phyloP scores from a whole-genome alignment of 1,140 invertebrate genomes.

The Potamilus streckersoni region DNA sequence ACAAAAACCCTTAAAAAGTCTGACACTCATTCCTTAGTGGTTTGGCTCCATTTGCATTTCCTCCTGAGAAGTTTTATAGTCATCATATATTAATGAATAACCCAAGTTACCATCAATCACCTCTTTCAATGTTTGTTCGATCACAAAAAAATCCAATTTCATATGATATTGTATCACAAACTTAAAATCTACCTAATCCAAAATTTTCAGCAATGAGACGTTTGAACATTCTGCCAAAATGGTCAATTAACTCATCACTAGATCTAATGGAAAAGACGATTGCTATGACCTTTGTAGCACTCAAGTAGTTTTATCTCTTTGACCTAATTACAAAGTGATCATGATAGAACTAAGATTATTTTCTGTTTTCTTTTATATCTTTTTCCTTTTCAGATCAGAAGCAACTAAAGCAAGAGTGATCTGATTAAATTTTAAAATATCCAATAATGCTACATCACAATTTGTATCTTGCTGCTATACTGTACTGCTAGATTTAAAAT shows the following conservation, averaged over 20 bases:
- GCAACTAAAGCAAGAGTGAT: no score
- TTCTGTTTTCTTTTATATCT: no score
- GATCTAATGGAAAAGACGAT: conserved; percentile 9
- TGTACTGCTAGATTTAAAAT: no score
- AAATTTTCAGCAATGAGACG: background rate
- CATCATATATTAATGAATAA: conserved; percentile 21
- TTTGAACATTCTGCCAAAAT: conserved; percentile 19
- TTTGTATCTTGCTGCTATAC: no score
- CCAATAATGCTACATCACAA: no score
- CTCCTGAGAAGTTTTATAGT: conserved; percentile 11
- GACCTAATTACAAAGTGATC: no score
- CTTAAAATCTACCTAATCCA: no score
- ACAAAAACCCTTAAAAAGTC: conserved; percentile 19
- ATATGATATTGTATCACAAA: conserved; percentile 12
- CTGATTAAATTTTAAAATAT: no score
- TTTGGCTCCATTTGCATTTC: conserved; percentile 13
- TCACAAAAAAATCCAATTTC: conserved; percentile 6
- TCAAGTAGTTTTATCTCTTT: background rate
- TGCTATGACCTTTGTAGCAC: conserved; percentile 15
- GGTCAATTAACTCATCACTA: conserved; percentile 8
- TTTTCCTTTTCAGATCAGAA: no score
- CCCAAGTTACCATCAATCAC: conserved; percentile 12
- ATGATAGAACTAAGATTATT: no score
- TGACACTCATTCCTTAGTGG: background rate
- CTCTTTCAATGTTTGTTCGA: conserved; percentile 15